Evolutionary conservation across 1,140 invertebrate genomes (phyloP), one percentile per base, ranked within the genome.

Genomic region (Colletes gigas): DNA sequence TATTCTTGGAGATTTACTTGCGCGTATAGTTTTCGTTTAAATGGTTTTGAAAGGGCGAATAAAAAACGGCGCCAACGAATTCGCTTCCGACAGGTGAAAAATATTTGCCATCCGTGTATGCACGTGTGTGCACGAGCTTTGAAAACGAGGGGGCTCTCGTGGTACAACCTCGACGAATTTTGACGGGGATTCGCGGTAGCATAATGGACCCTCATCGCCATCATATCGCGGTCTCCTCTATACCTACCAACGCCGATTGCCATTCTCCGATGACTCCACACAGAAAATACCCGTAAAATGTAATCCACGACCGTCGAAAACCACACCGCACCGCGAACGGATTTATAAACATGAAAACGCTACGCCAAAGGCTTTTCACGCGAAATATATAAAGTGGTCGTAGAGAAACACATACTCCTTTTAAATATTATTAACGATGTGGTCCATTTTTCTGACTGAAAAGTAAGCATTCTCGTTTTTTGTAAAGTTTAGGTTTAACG

Each of bases 201-300:
- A 21, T 55, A 78, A 78, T 72, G 50, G 68, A 78, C 68, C 59
- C 69, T 65, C 77, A 21, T 9, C 39, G 7, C 21, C 41, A 14
- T 39, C 19, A 59, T 68, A 30, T 30, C 19, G 52, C 5, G 54
- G 30, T 71, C 67, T 62, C 57, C 21, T 68, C 59, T 55, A 47
- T 78, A 41, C 7, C 77, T 55, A 39, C n/a, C 47, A 70, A 47
- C 19, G 6, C n/a, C 47, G 3, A 63, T 72, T 72, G 19, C 12
- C 50, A n/a, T 72, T 78, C 59, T 17, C 57, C 50, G 21, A 63
- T 47, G n/a, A 72, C 15, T 50, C 15, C 47, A 19, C 12, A 21
- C 15, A 41, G 41, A 50, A 60, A 19, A 57, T 55, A 30, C 17
- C 17, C 52, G 6, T 69, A 60, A 59, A 69, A 21, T 17, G 52